These are phyloP conservation scores for Puffinus mauretanicus DNA, from an alignment of 2,113 vertebrate species.

Conservation along the genomic window DNA sequence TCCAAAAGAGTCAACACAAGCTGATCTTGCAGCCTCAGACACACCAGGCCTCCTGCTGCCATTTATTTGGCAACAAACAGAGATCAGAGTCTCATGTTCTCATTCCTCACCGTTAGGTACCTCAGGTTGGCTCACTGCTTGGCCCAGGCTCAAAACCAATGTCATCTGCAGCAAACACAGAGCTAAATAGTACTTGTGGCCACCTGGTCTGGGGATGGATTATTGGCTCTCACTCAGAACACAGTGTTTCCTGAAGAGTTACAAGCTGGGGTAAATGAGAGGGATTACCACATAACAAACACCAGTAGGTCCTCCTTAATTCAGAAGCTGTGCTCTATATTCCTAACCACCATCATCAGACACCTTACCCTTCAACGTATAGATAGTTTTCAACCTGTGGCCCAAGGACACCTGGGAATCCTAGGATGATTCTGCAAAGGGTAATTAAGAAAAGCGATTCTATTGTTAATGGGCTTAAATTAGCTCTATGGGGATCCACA, in stretches of 20 bases:
- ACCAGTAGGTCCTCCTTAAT: background rate
- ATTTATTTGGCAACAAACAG: background rate
- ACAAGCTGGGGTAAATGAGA: background rate
- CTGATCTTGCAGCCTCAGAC: background rate
- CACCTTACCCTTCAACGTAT: background rate
- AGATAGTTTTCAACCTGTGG: background rate
- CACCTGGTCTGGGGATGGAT: background rate
- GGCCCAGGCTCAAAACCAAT: background rate
- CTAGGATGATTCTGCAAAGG: constrained; percentile 6
- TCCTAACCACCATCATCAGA: background rate
- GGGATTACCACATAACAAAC: background rate
- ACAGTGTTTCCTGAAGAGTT: background rate
- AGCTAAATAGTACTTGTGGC: background rate
- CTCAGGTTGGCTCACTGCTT: background rate
- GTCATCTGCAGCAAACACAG: background rate
- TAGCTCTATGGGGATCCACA: background rate
- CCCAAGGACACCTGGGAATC: constrained; percentile 1
- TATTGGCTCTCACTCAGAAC: background rate
- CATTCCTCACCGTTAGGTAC: background rate
- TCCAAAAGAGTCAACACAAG: background rate
- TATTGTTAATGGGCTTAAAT: constrained; percentile 40
- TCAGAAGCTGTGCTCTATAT: background rate
- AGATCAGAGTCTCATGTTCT: background rate
- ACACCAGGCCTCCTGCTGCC: background rate
- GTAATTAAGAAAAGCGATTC: constrained; percentile 47